phyloP scores from a whole-genome alignment of 2,113 vertebrate species.

The Bostrychus sinensis region DNA sequence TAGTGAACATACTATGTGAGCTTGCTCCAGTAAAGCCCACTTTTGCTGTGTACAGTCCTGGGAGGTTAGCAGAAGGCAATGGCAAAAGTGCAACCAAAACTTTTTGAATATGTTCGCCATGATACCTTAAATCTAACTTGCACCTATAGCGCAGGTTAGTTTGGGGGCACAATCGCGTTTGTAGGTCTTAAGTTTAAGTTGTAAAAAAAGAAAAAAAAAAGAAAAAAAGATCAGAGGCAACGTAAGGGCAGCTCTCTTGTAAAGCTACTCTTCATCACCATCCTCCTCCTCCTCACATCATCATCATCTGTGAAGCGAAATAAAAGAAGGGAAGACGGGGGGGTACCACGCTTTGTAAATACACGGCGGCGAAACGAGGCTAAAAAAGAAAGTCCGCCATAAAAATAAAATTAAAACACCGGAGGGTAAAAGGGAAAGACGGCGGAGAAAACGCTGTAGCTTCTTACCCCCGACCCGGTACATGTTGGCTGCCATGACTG shows the following conservation, averaged over 20 bases:
- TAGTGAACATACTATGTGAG: no score
- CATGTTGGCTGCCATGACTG: conserved; percentile 88
- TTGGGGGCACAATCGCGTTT: conserved; percentile 5
- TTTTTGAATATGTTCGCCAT: conserved; percentile 47
- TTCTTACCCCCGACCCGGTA: conserved; percentile 87
- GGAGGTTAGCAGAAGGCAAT: background rate
- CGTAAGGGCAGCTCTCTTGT: conserved; percentile 23
- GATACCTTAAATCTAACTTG: conserved; percentile 28
- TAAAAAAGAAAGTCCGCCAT: conserved; percentile 42
- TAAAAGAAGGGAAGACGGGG: conserved; percentile 70
- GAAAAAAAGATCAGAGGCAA: conserved; percentile 38
- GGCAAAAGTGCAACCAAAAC: conserved; percentile 59
- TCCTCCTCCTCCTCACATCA: conserved; percentile 60
- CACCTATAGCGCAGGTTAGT: conserved; percentile 27
- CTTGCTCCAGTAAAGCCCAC: background rate
- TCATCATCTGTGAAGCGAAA: conserved; percentile 70
- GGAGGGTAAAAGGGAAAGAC: conserved; percentile 19
- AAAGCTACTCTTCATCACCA: conserved; percentile 73
- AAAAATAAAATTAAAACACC: conserved; percentile 31
- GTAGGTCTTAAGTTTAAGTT: conserved; percentile 40
- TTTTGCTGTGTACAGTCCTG: background rate
- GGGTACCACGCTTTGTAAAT: conserved; percentile 63
- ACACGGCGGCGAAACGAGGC: conserved; percentile 42
- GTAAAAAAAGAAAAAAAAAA: conserved; percentile 29
- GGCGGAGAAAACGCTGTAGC: conserved; percentile 7